Conservation (phyloP, 2,888 invertebrate species). For the Eumacrocentrus americanus region DNA sequence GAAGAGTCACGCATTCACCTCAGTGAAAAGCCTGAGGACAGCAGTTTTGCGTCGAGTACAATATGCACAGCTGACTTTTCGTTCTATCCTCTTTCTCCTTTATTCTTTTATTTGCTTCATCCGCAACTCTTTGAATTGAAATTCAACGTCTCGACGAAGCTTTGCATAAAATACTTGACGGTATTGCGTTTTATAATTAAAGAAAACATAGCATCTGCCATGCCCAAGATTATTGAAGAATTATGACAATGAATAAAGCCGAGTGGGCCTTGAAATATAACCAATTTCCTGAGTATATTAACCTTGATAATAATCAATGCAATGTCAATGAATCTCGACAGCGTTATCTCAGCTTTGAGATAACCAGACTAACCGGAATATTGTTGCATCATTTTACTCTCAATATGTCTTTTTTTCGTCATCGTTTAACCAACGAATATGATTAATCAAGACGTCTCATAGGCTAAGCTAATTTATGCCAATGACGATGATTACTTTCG, state of each 20-base stretch:
- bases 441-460: too few species aligned
- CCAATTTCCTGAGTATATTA: constrained; percentile 6
- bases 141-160: not conserved
- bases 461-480: too few species aligned
- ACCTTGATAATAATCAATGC: not conserved
- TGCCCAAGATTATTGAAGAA: too few species aligned
- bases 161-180: not conserved
- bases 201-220: too few species aligned
- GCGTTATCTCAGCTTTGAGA: not conserved
- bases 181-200: not conserved
- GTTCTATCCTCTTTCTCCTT: not conserved
- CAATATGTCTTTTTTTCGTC: not conserved
- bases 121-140: not conserved
- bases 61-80: constrained; percentile 12
- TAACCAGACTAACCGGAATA: constrained; percentile 3
- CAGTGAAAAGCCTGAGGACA: constrained; percentile 19
- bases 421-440: not conserved
- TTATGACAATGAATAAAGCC: too few species aligned
- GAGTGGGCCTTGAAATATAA: too few species aligned
- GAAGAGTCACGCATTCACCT: constrained; percentile 5
- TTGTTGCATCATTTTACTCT: constrained; percentile 1
- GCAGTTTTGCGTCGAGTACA: constrained; percentile 11
- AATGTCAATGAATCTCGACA: not conserved
- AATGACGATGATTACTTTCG: too few species aligned
- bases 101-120: not conserved